Conservation (phyloP, 2,797 vertebrate genomes). For the Myotis planiceps region DNA sequence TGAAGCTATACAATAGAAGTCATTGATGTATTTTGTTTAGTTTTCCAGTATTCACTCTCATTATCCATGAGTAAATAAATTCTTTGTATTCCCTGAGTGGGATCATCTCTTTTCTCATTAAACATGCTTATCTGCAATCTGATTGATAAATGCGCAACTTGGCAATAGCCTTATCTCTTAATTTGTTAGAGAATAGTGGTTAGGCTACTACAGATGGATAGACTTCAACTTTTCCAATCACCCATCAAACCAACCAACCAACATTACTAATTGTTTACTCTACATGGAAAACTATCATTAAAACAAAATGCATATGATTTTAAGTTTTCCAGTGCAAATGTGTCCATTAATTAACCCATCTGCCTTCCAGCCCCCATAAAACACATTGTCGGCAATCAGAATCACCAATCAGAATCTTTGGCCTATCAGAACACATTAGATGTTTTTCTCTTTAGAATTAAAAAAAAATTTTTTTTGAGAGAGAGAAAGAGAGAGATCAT, state of each 20-base stretch:
- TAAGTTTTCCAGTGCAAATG: background rate
- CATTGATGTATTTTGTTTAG: background rate
- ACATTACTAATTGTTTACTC: background rate
- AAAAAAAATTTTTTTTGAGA: background rate
- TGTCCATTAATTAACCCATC: background rate
- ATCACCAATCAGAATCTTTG: background rate
- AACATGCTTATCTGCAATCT: background rate
- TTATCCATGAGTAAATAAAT: background rate
- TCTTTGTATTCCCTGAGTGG: background rate
- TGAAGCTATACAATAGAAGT: background rate
- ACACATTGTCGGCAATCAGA: background rate
- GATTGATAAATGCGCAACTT: background rate
- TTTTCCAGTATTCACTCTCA: background rate
- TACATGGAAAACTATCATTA: background rate
- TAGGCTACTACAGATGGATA: background rate
- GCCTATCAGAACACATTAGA: background rate
- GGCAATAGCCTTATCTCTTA: background rate
- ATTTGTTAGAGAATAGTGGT: background rate
- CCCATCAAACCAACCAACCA: background rate
- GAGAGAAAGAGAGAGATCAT: background rate
- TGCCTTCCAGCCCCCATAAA: background rate
- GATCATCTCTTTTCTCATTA: background rate
- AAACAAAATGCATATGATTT: slow-evolving; percentile 15
- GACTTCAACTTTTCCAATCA: background rate
- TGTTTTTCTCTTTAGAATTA: background rate